These are phyloP conservation scores for Antechinus flavipes DNA, from an alignment of 2,113 vertebrate species.

Conservation along the genomic window DNA sequence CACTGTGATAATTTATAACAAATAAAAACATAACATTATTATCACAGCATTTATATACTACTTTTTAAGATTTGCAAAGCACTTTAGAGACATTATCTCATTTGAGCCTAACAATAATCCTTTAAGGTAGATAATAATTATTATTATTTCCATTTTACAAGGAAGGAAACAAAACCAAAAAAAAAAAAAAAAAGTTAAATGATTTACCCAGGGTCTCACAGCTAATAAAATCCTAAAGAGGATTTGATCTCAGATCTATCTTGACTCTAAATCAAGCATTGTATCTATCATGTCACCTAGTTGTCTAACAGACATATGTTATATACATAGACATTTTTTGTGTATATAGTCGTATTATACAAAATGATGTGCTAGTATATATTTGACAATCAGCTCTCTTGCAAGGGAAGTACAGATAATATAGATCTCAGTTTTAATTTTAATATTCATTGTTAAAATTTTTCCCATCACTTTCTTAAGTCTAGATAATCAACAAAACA, in stretches of 20 bases:
- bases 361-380: not conserved
- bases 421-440: not conserved
- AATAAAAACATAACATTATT: not conserved
- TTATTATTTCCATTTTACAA: not conserved
- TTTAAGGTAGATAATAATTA: not conserved
- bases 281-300: too few relatives aligned
- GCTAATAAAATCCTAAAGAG: not conserved
- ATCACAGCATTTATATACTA: not conserved
- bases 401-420: not conserved
- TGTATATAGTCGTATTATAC: not conserved
- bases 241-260: not conserved
- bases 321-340: too few relatives aligned
- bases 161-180: not conserved
- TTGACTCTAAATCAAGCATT: too few relatives aligned
- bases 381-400: not conserved
- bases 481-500: not conserved
- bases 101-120: not conserved
- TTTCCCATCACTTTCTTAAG: not conserved
- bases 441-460: not conserved
- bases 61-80: not conserved
- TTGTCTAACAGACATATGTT: too few relatives aligned
- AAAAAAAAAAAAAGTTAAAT: not conserved
- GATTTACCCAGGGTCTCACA: not conserved
- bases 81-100: not conserved
- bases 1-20: not conserved